Evolutionary conservation across 2,888 invertebrate genomes (phyloP).

Genomic region (Alloscopus bannaensis): DNA sequence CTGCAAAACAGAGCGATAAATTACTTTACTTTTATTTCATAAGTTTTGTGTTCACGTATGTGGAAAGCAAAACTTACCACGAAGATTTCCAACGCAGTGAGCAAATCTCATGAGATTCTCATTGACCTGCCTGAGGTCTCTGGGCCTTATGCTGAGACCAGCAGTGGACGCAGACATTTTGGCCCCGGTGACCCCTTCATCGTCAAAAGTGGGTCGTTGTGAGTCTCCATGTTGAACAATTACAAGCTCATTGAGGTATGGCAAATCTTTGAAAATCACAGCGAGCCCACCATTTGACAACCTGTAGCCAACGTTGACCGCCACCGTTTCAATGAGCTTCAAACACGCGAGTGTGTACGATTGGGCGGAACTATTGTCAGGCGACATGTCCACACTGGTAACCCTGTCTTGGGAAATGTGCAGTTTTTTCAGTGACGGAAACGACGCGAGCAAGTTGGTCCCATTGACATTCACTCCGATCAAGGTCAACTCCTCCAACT

Average conservation of each 20-base stretch:
- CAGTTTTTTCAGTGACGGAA: constrained; percentile 34
- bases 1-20: constrained; percentile 12
- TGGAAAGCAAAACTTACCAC: too few relatives aligned
- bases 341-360: constrained; percentile 49
- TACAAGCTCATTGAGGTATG: constrained; percentile 36
- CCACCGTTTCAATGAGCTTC: constrained; percentile 44
- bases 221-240: constrained; percentile 41
- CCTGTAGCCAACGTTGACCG: constrained; percentile 43
- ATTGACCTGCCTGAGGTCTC: constrained; percentile 40
- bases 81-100: constrained; percentile 49
- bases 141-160: constrained; percentile 24
- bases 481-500: constrained; percentile 35
- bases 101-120: constrained; percentile 42
- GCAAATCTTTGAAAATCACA: constrained; percentile 50
- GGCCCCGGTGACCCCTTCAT: constrained; percentile 47
- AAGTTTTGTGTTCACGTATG: too few relatives aligned
- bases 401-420: constrained; percentile 52
- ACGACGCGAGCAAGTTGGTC: constrained; percentile 34
- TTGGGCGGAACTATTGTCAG: constrained; percentile 21
- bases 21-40: background rate
- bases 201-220: constrained; percentile 32
- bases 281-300: constrained; percentile 40
- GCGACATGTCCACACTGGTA: constrained; percentile 44
- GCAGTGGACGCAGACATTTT: constrained; percentile 33
- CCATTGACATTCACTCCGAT: constrained; percentile 54